phyloP scores from a whole-genome alignment of 1,140 invertebrate species.

The Triops longicaudatus region DNA sequence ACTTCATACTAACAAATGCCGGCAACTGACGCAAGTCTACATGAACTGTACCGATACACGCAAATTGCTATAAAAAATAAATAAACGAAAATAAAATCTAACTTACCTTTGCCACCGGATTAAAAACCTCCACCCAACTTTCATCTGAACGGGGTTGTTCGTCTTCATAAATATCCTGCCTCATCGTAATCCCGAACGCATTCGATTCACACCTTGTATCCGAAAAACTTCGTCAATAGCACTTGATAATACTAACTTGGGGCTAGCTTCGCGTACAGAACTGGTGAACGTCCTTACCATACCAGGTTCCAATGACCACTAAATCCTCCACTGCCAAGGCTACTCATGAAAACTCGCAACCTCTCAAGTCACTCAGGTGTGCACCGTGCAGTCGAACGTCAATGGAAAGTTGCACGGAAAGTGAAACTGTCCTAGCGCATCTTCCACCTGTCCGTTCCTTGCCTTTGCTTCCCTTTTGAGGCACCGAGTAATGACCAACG shows the following conservation, averaged over 20 bases:
- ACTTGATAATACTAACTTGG: not conserved
- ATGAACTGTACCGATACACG: no score
- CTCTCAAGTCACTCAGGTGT: constrained; percentile 5
- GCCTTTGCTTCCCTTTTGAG: not conserved
- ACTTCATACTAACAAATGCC: not conserved
- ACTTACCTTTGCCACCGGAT: not conserved
- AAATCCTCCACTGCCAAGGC: constrained; percentile 6
- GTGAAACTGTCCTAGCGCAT: not conserved
- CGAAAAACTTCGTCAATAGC: not conserved
- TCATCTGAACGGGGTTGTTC: not conserved
- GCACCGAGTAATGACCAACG: not conserved
- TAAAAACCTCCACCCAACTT: not conserved
- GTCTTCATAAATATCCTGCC: not conserved
- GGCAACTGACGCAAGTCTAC: no score
- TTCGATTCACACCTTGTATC: not conserved
- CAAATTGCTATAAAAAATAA: no score
- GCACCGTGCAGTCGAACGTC: not conserved
- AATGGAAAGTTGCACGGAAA: not conserved
- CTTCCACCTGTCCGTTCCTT: not conserved
- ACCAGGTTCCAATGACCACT: not conserved
- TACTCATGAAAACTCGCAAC: not conserved
- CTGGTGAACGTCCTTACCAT: not conserved
- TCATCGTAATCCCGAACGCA: not conserved
- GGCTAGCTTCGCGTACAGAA: not conserved
- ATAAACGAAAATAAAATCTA: not conserved